Evolutionary conservation across 2,113 vertebrate species (phyloP).

Genomic region (Sinocyclocheilus maitianheensis): DNA sequence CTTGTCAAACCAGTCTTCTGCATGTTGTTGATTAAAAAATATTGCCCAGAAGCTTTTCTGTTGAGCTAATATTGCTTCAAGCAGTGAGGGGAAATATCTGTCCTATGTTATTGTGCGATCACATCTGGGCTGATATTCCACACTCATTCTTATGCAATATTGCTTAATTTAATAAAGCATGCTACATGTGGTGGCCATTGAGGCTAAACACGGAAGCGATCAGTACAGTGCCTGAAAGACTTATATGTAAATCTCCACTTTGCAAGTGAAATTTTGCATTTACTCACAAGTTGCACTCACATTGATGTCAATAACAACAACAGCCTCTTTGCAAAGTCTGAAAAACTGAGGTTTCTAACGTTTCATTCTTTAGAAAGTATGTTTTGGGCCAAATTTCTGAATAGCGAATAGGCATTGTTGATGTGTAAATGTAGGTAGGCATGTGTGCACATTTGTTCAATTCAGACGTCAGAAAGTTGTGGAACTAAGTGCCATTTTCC

Average conservation of each 20-base stretch:
- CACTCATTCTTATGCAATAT: background rate
- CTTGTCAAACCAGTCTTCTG: constrained; percentile 4
- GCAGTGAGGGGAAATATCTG: background rate
- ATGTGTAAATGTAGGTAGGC: no score
- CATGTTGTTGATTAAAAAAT: background rate
- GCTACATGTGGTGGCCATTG: background rate
- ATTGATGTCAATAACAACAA: no score
- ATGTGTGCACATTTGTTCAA: background rate
- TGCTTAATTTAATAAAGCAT: background rate
- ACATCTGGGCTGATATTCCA: background rate
- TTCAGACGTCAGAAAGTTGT: background rate
- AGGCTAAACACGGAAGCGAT: no score
- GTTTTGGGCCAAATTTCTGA: no score
- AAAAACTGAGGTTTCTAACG: no score
- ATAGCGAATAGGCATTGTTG: no score
- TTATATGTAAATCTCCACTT: no score
- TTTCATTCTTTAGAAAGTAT: no score
- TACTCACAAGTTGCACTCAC: no score
- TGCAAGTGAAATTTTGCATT: no score
- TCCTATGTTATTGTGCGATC: background rate
- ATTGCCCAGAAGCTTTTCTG: background rate
- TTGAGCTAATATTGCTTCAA: background rate
- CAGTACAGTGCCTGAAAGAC: no score
- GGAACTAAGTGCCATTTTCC: background rate
- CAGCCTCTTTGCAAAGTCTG: no score